These are phyloP conservation scores for Mystacornis crossleyi DNA, from an alignment of 2,113 vertebrate genomes.

Conservation along the genomic window DNA sequence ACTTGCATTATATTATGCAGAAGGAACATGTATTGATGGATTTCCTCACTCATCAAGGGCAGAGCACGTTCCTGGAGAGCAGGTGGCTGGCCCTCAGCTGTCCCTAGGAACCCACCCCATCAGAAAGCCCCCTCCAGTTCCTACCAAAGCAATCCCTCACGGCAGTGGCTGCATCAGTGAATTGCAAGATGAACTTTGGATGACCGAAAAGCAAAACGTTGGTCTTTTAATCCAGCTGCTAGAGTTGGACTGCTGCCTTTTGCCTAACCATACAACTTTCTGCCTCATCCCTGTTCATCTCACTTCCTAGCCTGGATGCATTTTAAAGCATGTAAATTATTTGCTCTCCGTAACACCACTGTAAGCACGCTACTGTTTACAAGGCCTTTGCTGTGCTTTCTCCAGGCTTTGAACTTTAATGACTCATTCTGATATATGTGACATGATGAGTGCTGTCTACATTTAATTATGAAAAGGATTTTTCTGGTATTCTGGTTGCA, in stretches of 20 bases:
- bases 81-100: background rate
- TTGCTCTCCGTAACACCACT: background rate
- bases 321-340: background rate
- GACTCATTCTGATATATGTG: background rate
- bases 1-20: background rate
- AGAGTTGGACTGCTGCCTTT: background rate
- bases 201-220: conserved; percentile 21
- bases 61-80: background rate
- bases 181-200: conserved; percentile 29
- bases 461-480: background rate
- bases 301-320: background rate
- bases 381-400: background rate
- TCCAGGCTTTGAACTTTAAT: conserved; percentile 19
- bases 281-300: background rate
- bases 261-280: background rate
- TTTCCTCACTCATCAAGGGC: background rate
- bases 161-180: background rate
- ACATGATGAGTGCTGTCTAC: background rate
- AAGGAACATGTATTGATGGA: background rate
- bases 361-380: background rate
- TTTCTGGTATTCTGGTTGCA: background rate
- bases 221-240: conserved; percentile 20
- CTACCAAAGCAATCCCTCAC: background rate
- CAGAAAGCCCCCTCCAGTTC: background rate
- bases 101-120: background rate